Percentiles rank a stretch among this genome's conserved stretches.
Evolutionary conservation across 2,888 invertebrate genomes (phyloP).

Genomic region (Lasioglossum leucozonium): DNA sequence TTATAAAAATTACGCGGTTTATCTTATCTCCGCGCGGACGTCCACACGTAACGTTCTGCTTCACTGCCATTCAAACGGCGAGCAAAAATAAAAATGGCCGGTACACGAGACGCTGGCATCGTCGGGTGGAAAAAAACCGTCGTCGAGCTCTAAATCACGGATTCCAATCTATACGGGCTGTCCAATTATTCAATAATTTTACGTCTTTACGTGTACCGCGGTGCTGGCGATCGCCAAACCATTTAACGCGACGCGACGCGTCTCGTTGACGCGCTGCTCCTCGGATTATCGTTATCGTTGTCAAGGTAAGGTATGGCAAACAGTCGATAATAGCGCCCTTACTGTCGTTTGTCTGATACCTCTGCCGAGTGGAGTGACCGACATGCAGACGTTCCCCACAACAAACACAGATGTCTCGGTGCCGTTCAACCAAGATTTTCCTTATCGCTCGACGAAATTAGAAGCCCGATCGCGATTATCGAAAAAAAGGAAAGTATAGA

Average conservation of each 20-base stretch:
- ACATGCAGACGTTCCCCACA: slow-evolving; percentile 38
- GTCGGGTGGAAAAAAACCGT: too few species aligned
- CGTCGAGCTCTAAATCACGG: background rate
- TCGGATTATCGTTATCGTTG: slow-evolving; percentile 62
- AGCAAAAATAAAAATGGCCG: slow-evolving; percentile 11
- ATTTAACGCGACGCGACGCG: background rate
- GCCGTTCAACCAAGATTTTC: slow-evolving; percentile 38
- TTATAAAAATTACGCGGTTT: slow-evolving; percentile 43
- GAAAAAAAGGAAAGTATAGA: slow-evolving; percentile 13
- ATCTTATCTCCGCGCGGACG: slow-evolving; percentile 36
- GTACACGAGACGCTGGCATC: too few species aligned
- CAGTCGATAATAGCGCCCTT: slow-evolving; percentile 56
- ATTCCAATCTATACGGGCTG: slow-evolving; percentile 13
- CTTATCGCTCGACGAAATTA: slow-evolving; percentile 57
- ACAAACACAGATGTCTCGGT: slow-evolving; percentile 67
- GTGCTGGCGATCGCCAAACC: slow-evolving; percentile 4
- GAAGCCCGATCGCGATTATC: slow-evolving; percentile 40
- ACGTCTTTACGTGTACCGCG: background rate
- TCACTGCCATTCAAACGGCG: slow-evolving; percentile 21
- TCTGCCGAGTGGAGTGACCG: slow-evolving; percentile 18
- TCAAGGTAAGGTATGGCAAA: slow-evolving; percentile 55
- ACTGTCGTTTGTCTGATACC: slow-evolving; percentile 18
- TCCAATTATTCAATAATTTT: slow-evolving; percentile 42
- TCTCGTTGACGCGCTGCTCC: background rate
- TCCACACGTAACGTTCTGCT: slow-evolving; percentile 25